phyloP scores from a whole-genome alignment of 2,888 invertebrate genomes.

The Cabera pusaria region DNA sequence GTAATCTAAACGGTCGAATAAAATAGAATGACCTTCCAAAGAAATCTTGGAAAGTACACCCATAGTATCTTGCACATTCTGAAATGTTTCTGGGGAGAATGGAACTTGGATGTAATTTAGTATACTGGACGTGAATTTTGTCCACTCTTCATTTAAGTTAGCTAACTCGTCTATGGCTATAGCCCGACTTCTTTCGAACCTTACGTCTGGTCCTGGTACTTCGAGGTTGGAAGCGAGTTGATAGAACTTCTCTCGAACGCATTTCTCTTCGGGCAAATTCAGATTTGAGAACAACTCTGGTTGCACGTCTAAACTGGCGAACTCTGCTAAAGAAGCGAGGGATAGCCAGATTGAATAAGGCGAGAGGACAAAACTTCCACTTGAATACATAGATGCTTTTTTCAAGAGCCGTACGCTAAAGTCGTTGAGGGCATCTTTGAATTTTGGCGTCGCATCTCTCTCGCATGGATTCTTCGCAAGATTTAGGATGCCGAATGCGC shows the following conservation, averaged over 20 bases:
- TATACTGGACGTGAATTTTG: not conserved
- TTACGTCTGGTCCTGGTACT: conserved; percentile 32
- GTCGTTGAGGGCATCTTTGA: conserved; percentile 6
- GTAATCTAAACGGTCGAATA: conserved; percentile 40
- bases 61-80: conserved; percentile 20
- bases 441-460: not conserved
- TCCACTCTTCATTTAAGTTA: conserved; percentile 31
- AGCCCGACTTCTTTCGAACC: conserved; percentile 24
- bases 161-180: conserved; percentile 31
- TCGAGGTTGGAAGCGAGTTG: conserved; percentile 36
- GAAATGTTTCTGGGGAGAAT: conserved; percentile 24
- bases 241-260: conserved; percentile 37
- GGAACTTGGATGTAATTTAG: conserved; percentile 9
- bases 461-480: conserved; percentile 6
- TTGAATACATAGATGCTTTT: conserved; percentile 4
- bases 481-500: conserved; percentile 1
- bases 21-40: conserved; percentile 34
- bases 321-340: conserved; percentile 41
- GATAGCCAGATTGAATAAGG: conserved; percentile 40
- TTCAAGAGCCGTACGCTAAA: conserved; percentile 6
- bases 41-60: conserved; percentile 6
- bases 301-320: conserved; percentile 29
- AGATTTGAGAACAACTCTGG: conserved; percentile 29
- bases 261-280: conserved; percentile 34
- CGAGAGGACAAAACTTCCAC: conserved; percentile 38